These are phyloP conservation scores for Oscheius sp. DNA, from an alignment of 2,888 invertebrate genomes.

Conservation along the genomic window DNA sequence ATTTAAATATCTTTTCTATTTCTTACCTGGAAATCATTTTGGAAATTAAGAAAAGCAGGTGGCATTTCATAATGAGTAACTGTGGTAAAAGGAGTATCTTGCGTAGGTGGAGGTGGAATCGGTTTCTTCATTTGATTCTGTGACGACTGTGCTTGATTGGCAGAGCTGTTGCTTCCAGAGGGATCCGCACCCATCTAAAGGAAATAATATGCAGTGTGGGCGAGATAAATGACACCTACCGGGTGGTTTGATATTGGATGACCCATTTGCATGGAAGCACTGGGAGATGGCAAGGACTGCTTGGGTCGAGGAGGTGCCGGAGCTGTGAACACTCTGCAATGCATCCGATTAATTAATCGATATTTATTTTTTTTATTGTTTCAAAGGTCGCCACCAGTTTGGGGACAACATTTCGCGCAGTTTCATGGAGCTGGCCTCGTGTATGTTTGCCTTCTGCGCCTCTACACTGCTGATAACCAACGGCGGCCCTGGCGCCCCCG, in stretches of 20 bases:
- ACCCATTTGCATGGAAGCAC: conserved; percentile 1
- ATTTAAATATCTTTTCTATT: no score
- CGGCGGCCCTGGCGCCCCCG: conserved; percentile 20
- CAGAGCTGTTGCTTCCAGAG: conserved; percentile 1
- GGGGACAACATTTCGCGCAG: conserved; percentile 31
- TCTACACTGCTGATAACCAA: conserved; percentile 33
- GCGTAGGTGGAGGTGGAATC: conserved; percentile 2
- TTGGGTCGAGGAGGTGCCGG: conserved; percentile 23
- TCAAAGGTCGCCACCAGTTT: background rate
- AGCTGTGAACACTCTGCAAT: conserved; percentile 28
- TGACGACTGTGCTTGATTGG: conserved; percentile 5
- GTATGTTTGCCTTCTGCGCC: conserved; percentile 31
- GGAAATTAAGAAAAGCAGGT: conserved; percentile 15
- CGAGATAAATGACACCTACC: conserved; percentile 18
- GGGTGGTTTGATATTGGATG: background rate
- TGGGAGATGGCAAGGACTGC: conserved; percentile 21
- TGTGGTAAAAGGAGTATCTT: conserved; percentile 28
- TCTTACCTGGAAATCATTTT: conserved; percentile 26
- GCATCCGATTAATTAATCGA: background rate
- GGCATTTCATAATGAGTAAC: conserved; percentile 34
- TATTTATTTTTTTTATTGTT: background rate
- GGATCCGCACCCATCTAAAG: conserved; percentile 25
- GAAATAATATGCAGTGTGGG: background rate
- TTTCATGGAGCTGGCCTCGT: conserved; percentile 30
- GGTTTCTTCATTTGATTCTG: background rate